Evolutionary conservation across 2,797 vertebrate species (phyloP).

Genomic region (Carcharodon carcharias): DNA sequence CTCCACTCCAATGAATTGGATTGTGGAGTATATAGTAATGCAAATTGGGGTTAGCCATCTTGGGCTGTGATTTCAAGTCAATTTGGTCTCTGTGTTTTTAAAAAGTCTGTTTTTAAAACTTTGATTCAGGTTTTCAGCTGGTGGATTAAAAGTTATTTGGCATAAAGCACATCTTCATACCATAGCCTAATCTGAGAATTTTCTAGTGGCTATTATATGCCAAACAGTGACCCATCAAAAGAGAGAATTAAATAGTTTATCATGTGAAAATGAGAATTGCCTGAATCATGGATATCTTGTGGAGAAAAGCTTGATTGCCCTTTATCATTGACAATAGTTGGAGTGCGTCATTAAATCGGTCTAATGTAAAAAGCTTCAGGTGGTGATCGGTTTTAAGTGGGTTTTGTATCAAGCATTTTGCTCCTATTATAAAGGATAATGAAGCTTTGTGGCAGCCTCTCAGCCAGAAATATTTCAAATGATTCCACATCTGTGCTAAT

Average conservation of each 20-base stretch:
- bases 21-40: too few relatives aligned
- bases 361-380: not conserved
- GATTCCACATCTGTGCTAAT: not conserved
- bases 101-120: too few relatives aligned
- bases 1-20: too few relatives aligned
- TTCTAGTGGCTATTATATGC: not conserved
- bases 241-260: not conserved
- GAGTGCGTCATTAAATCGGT: not conserved
- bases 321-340: not conserved
- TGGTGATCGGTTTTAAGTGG: not conserved
- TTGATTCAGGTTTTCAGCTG: too few relatives aligned
- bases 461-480: not conserved
- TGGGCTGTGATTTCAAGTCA: too few relatives aligned
- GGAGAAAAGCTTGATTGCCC: not conserved
- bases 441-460: not conserved
- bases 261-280: not conserved
- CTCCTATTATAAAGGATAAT: not conserved
- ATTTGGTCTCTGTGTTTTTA: too few relatives aligned
- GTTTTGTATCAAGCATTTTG: not conserved
- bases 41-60: too few relatives aligned
- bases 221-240: not conserved
- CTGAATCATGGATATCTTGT: not conserved
- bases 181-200: not conserved
- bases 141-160: too few relatives aligned
- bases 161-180: too few relatives aligned